Evolutionary conservation across 2,113 vertebrate species (phyloP), one percentile per base, ranked within the genome.

Genomic region (Spermophilus dauricus): DNA sequence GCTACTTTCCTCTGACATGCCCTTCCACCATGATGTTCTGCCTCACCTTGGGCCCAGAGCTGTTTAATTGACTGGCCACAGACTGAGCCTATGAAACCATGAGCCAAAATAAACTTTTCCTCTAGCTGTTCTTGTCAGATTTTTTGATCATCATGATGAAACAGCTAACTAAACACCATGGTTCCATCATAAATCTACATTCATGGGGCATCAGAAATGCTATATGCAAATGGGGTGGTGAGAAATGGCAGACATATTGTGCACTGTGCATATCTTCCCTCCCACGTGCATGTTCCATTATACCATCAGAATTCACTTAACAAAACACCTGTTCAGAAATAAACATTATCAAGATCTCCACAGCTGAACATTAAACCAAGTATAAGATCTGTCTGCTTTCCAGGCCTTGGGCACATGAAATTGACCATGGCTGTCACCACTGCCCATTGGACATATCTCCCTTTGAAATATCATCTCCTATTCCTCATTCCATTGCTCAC

Each of bases 151-250:
- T 9, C 26, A 10, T 28, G 24, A 63, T 63, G 26, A 63, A 28
- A 28, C 26, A 63, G 24, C 61, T 63, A 28, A 63, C 24, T 63
- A 63, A 63, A 6, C 9, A 14, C 30, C 5, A 2, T 17, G 37
- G 30, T 7, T 12, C 67, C 30, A 9, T 34, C 4, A 26, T 37
- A 85, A 81, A 51, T 90, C 73, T 81, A 67, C n/a, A 6, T 9
- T 32, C 30, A 37, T 0, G 1, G 13, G 8, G 30, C 39, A n/a
- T 30, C 37, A n/a, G 2, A 30, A 91, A 58, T 0, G 0, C 39
- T 26, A 0, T 0, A 8, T 24, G 22, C 45, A 82, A 39, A 48
- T 20, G 3, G 8, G 3, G 6, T 42, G 4, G 0, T 17, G 14
- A 89, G 63, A 18, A 70, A 48, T 12, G 51, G 2, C 30, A 56